Base-by-base conservation (phyloP, 2,888 invertebrate genomes). In the Drosophila buzzatii region DNA sequence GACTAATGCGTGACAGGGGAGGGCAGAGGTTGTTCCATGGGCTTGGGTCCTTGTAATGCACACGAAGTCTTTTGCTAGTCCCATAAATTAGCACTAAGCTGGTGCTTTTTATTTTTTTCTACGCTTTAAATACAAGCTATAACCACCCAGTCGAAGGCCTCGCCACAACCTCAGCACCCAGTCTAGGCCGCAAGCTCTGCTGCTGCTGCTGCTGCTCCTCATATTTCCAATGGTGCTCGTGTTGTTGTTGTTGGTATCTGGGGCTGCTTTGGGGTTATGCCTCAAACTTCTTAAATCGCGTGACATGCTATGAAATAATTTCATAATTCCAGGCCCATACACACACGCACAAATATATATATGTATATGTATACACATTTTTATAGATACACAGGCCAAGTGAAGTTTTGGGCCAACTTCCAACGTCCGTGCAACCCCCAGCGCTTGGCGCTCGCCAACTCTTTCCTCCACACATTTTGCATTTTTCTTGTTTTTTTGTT, bases 201-300 rank as follows among this genome's bases (percentile, higher is more conserved):
- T 3, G 0, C n/a, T 8, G 18, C 3, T 18, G 4, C 6, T 44
- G 44, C 62, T 35, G 27, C 37, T 49, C n/a, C 41, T 61, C 8
- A 41, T 37, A 31, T 41, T 66, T 73, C 67, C 49, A 72, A 49
- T 71, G 53, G 33, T 31, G 35, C n/a, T 37, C 6, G 14, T 37
- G 37, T 37, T 37, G 39, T 23, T 59, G 56, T 23, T 66, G 27
- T 51, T 56, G 42, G 47, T 55, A 41, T 55, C 65, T 64, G 39
- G 23, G 49, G 16, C 51, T 61, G 63, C 49, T 51, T 39, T 51
- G 63, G 52, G 65, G 64, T 66, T 66, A 63, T 44, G 56, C 52
- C 68, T 77, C 59, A 41, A 66, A 78, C 81, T 76, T 81, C 83
- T 73, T 79, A 55, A 83, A 81, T 82, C 85, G 85, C 85, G 82